Evolutionary conservation across 64 coral and sea anemone genomes (phyloP), one percentile per base, ranked within the genome.

Genomic region (Stylophora pistillata): DNA sequence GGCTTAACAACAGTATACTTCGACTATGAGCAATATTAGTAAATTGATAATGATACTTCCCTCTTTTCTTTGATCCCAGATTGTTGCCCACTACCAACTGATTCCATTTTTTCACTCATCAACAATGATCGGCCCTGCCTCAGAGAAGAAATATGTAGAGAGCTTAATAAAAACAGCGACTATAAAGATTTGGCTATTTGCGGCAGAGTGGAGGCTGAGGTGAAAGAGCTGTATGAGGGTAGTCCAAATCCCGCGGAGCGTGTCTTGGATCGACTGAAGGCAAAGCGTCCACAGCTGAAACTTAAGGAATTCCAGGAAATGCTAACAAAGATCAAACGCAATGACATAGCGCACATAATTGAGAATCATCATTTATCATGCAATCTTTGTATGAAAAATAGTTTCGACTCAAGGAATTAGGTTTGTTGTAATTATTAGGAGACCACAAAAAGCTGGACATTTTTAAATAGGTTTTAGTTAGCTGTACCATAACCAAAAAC

Each of bases 81-180:
- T 30, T 84, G 80, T 70, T 69, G 62, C 62, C 80, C 80, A 15
- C 62, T 27, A n/a, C 33, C 61, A 26, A 21, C 23, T 13, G 60
- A 84, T 37, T 84, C 32, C 15, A 69, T 84, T 13, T 84, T 84
- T 70, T 12, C 66, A 41, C 80, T 84, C 12, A 84, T 84, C 23
- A 65, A 82, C 29, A 84, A 21, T 69, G 80, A 84, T 2, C 41
- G 80, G 53, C 31, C 37, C 10, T 84, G 80, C 32, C 80, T 84
- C 1, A 84, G 69, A 23, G 62, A 69, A 53, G 7, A 68, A 4
- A 84, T 84, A 54, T 84, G 80, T 20, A 84, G 27, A 69, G 80
- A 84, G 62, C 62, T 84, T 10, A 69, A 76, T 18, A 54, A 52
- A 76, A 23, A 34, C 27, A 59, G 4, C 13, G 18, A 15, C 53